Evolutionary conservation across 2,888 invertebrate genomes (phyloP).

Genomic region (Troides helena): DNA sequence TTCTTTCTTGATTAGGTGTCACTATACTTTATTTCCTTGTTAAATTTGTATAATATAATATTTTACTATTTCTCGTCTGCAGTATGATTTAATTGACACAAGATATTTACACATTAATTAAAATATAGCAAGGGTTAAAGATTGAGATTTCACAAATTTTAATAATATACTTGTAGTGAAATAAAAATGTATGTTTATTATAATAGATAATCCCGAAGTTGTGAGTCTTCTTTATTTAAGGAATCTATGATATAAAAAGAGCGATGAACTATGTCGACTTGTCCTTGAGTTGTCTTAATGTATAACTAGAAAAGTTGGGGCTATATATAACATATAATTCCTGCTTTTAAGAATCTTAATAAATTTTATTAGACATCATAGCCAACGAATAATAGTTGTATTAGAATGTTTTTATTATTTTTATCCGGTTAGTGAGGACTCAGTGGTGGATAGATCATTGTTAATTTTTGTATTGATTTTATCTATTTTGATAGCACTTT

Average conservation of each 20-base stretch:
- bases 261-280: slow-evolving; percentile 18
- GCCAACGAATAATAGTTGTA: slow-evolving; percentile 3
- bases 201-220: background rate
- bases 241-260: slow-evolving; percentile 24
- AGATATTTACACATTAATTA: background rate
- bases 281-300: slow-evolving; percentile 27
- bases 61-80: too few relatives aligned
- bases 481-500: too few relatives aligned
- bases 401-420: background rate
- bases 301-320: too few relatives aligned
- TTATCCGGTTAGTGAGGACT: background rate
- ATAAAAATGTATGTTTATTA: background rate
- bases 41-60: too few relatives aligned
- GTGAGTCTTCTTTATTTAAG: slow-evolving; percentile 18
- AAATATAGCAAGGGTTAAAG: background rate
- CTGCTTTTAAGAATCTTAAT: slow-evolving; percentile 23
- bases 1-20: too few relatives aligned
- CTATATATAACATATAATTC: slow-evolving; percentile 11
- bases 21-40: too few relatives aligned
- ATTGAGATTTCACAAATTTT: background rate
- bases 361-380: slow-evolving; percentile 21
- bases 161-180: background rate
- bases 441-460: too few relatives aligned
- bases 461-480: too few relatives aligned
- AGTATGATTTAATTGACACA: background rate